These are phyloP conservation scores for Vombatus ursinus DNA, from an alignment of 2,113 vertebrate genomes.

Conservation along the genomic window DNA sequence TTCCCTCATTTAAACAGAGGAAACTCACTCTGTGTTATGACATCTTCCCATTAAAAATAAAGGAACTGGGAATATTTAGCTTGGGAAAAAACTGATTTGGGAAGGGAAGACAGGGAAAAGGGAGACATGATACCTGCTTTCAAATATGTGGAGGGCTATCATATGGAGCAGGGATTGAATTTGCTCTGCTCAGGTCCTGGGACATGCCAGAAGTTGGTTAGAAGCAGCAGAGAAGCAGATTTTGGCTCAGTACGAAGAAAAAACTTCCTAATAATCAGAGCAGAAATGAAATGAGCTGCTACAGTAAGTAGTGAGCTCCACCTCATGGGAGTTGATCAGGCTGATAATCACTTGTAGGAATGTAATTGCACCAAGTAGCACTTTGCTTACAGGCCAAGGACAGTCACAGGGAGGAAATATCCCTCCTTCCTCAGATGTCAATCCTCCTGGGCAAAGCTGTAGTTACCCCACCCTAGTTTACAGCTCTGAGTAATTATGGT, in stretches of 20 bases:
- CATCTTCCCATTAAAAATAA: not conserved
- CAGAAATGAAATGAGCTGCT: not conserved
- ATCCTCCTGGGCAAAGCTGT: not conserved
- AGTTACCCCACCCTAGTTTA: not conserved
- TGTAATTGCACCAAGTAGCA: not conserved
- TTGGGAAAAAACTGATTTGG: not conserved
- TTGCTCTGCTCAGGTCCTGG: not conserved
- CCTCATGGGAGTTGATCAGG: not conserved
- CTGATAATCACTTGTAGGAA: not conserved
- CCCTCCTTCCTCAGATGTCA: not conserved
- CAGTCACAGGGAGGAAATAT: not conserved
- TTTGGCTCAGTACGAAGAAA: not conserved
- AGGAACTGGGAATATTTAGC: not conserved
- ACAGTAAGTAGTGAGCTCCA: not conserved
- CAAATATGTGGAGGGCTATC: not conserved
- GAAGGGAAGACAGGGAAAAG: not conserved
- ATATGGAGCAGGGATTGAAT: not conserved
- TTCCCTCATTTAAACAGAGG: not conserved
- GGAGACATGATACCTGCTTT: not conserved
- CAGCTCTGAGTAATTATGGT: not conserved
- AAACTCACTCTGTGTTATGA: not conserved
- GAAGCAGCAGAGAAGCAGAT: not conserved
- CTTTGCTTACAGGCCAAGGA: not conserved
- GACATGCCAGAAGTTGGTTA: not conserved
- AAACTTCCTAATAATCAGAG: not conserved